A percentile compares a stretch with the other conserved stretches of the same genome.
Conservation (phyloP, 2,113 vertebrate genomes). For the Nyctibius bracteatus region DNA sequence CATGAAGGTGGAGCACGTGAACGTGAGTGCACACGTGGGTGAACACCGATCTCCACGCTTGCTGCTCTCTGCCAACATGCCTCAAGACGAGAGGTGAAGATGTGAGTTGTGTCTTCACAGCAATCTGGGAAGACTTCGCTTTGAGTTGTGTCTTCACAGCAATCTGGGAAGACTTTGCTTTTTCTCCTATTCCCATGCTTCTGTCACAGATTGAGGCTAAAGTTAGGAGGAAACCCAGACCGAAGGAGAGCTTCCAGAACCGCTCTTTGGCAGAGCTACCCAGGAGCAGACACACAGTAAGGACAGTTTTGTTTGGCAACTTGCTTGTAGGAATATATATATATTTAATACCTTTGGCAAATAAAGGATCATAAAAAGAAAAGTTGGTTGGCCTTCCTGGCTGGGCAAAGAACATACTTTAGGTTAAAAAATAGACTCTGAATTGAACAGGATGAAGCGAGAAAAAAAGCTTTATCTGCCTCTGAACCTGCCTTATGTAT, state of each 20-base stretch:
- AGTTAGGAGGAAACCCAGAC: not conserved
- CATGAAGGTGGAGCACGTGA: rapidly evolving
- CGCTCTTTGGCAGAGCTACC: conserved; percentile 15
- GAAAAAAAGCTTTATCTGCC: not conserved
- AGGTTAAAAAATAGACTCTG: not conserved
- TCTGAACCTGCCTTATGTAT: not conserved
- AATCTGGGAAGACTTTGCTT: not conserved
- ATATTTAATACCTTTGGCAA: conserved; percentile 2
- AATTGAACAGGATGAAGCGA: not conserved
- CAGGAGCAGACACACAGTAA: not conserved
- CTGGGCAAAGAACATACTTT: not conserved
- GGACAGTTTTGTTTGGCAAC: conserved; percentile 35
- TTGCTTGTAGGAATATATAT: not conserved
- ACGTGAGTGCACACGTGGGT: rapidly evolving
- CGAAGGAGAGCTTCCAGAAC: not conserved
- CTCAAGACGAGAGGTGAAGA: not conserved
- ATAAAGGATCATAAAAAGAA: not conserved
- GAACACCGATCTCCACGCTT: rapidly evolving
- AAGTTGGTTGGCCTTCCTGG: not conserved
- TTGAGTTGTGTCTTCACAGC: not conserved
- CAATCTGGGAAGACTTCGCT: not conserved
- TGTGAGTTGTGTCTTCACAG: not conserved
- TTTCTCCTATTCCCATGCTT: not conserved
- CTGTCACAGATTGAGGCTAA: not conserved
- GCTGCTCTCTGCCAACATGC: not conserved